Evolutionary conservation across 2,888 invertebrate species (phyloP), one percentile per base, ranked within the genome.

Genomic region (Marasmarcha lunaedactyla): DNA sequence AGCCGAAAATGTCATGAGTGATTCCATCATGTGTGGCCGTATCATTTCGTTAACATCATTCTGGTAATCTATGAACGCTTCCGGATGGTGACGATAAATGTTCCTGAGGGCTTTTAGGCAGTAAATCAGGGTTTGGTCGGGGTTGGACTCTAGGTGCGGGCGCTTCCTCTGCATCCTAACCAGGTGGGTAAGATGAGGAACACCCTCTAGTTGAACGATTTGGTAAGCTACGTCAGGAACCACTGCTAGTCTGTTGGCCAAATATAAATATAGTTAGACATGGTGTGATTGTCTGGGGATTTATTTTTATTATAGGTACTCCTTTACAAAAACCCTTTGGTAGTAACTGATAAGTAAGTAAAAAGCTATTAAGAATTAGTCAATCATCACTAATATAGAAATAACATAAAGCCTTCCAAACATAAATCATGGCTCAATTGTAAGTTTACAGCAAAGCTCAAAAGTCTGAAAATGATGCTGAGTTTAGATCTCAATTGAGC

Each of bases 1-100:
- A 15, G 90, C 88, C 0, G 93, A 92, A 67, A 92, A 93, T 27
- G 90, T 81, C 65, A 92, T 87, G 49, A 93, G 89, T 0, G 92
- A 91, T 59, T 93, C 93, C 72, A 92, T 86, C 9, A 93, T 73
- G 55, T 90, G 87, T 1, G 92, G 92, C 58, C 88, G 86, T 40
- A 93, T 87, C 64, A 93, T 84, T 52, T 93, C 91, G 41, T 89
- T 87, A 2, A 90, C 87, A 52, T 92, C 90, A 48, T 87, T 76
- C 48, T 52, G 70, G 58, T 56, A 59, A 45, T 70, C 77, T 38
- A 50, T 62, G 42, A 84, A 61, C 42, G 86, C 62, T 42, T 68
- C 54, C 38, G 84, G 59, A 51, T 71, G 47, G 58, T 87, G 63
- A 57, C 84, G 64, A 77, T 86, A 52, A 49, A 87, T 56, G 20